Evolutionary conservation across 2,797 vertebrate genomes (phyloP).

Genomic region (Smutsia gigantea): DNA sequence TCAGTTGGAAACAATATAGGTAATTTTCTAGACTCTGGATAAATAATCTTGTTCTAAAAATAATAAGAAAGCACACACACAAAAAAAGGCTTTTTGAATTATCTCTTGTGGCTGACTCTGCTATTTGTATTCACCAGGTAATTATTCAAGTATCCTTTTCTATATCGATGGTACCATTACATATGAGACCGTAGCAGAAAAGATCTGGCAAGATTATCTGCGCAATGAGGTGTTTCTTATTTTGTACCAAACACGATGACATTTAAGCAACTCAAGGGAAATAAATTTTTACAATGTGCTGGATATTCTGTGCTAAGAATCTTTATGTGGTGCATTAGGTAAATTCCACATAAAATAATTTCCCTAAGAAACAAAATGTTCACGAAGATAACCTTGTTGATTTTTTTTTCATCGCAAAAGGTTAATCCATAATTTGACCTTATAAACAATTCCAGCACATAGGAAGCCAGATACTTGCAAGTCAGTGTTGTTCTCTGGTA

Average conservation of each 20-base stretch:
- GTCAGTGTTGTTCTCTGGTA: not conserved
- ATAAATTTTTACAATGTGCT: constrained; percentile 51
- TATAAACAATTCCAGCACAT: constrained; percentile 25
- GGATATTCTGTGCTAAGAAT: constrained; percentile 50
- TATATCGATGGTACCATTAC: not conserved
- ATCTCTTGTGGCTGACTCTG: not conserved
- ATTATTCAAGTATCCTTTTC: constrained; percentile 44
- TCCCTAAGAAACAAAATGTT: constrained; percentile 46
- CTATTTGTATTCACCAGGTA: constrained; percentile 36
- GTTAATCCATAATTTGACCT: constrained; percentile 63
- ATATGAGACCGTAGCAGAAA: constrained; percentile 24
- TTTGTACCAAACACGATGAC: constrained; percentile 65
- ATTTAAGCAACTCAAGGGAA: constrained; percentile 71
- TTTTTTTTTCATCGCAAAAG: constrained; percentile 45
- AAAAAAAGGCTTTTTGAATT: constrained; percentile 1
- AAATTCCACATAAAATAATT: constrained; percentile 69
- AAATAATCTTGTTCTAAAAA: constrained; percentile 27
- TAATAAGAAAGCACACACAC: not conserved
- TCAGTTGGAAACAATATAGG: not conserved
- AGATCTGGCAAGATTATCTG: constrained; percentile 46
- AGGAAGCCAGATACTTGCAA: constrained; percentile 15
- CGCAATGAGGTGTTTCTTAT: constrained; percentile 61
- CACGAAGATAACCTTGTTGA: not conserved
- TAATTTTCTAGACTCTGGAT: constrained; percentile 19
- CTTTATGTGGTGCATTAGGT: constrained; percentile 32